Base-by-base conservation (phyloP, 1,140 invertebrate genomes). In the Eueides isabella region DNA sequence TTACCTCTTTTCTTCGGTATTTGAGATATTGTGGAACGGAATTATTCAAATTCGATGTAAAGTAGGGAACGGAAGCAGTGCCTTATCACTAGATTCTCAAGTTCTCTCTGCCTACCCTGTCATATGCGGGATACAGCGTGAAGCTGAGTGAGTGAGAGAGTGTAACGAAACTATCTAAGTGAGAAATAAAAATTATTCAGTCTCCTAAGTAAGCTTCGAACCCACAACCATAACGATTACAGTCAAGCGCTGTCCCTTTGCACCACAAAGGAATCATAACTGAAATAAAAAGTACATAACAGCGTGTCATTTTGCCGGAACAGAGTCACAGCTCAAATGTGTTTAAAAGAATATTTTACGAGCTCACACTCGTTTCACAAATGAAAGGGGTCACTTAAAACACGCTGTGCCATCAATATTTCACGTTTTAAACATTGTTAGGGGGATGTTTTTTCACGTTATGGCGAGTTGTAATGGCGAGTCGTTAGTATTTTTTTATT, bases 381-480 rank as follows among this genome's bases (percentile, higher is more conserved):
- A 75, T 75, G 77, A 69, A 78, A 73, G 48, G 61, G 71, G 48
- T 55, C 72, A 79, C 74, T 79, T 79, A 77, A 77, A 74, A 71
- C 35, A 23, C 48, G 55, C 44, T 38, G 6, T 28, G 48, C 26
- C 81, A 83, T 86, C 82, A 85, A 87, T 89, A 82, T 87, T 89
- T 83, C 78, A 86, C 63, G 44, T 65, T 71, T 74, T 80, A 83
- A 86, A 82, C 79, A 79, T 78, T 88, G 88, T 86, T 87, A 85
- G 85, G 84, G 77, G 83, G 80, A 78, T 82, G 85, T 85, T 84
- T 80, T 80, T 79, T 68, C 79, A 76, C 80, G 85, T 87, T 84
- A 88, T 90, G 82, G 86, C 85, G 12, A 86, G 81, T 9, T 48
- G n/a, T 48, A 19, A 48, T 48, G n/a, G n/a, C 7, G 6, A 48